phyloP scores from a whole-genome alignment of 1,140 invertebrate species.

The Drosophila lowei region DNA sequence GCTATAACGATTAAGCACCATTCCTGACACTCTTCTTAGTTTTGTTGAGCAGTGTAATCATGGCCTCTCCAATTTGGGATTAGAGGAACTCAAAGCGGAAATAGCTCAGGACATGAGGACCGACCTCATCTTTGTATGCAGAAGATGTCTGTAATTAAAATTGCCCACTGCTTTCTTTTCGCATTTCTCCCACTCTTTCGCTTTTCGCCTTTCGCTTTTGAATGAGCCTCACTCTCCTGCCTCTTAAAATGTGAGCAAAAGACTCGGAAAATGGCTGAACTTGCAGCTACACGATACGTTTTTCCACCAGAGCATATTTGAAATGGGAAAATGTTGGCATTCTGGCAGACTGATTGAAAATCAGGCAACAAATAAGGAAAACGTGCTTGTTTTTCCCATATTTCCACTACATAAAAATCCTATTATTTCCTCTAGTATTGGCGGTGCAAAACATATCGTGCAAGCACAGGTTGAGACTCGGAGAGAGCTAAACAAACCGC shows the following conservation, averaged over 20 bases:
- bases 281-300: too few relatives aligned
- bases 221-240: conserved; percentile 12
- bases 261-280: too few relatives aligned
- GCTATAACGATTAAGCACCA: too few relatives aligned
- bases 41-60: too few relatives aligned
- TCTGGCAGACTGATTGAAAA: too few relatives aligned
- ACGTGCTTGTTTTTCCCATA: too few relatives aligned
- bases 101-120: background rate
- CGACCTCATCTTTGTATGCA: background rate
- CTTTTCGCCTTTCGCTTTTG: conserved; percentile 6
- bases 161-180: conserved; percentile 36
- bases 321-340: too few relatives aligned
- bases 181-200: conserved; percentile 28
- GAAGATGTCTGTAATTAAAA: background rate
- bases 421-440: background rate
- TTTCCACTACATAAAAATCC: too few relatives aligned
- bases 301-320: too few relatives aligned
- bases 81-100: background rate
- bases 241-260: background rate
- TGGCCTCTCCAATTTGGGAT: background rate
- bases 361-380: too few relatives aligned
- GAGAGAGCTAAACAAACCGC: conserved; percentile 29
- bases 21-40: too few relatives aligned
- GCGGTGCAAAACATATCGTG: background rate
- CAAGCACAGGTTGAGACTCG: background rate